Base-by-base conservation (phyloP, 1,140 invertebrate species). In the Oscheius sp. region DNA sequence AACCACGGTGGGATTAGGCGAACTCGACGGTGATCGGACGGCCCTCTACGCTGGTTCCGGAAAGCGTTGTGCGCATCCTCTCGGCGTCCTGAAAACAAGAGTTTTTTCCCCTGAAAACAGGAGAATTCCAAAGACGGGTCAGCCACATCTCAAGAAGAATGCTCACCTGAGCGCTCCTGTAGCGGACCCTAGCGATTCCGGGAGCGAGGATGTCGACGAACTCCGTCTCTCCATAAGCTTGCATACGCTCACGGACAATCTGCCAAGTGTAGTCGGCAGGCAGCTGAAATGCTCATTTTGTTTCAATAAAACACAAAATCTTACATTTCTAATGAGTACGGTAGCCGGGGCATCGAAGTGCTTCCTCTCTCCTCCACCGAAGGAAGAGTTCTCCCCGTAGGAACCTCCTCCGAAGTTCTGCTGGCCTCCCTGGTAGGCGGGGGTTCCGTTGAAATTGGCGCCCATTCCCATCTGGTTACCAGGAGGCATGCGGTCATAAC, bases 251-350 rank as follows among this genome's bases (percentile, higher is more conserved):
- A 35, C 79, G 77, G n/a, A 82, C 81, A 61, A 83, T 82, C 55
- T 81, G 79, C 81, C 81, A 84, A 1, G 80, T 84, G 68, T 83
- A 83, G 45, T 83, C 82, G 10, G 65, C 46, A 1, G 82, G 82
- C n/a, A 83, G 74, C 82, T 83, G 49, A 23, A 55, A 55, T 20
- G 4, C 13, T 64, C 23, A 3, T 34, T 29, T 66, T 64, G 29
- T 18, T 20, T 7, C 29, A 45, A n/a, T 26, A 68, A 64, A 32
- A 23, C 3, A 66, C 3, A 46, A 7, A 68, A 72, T 46, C 69
- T 73, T 34, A 72, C 69, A 72, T 72, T 72, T 58, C 59, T 72
- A 28, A 72, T 72, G 26, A 72, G 46, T 28, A 72, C 26, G 49
- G 34, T 68, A 13, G 23, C 49, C 7, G 49, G 49, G 4, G 49